Evolutionary conservation across 2,113 vertebrate species (phyloP).

Genomic region (Gobiocypris rarus): DNA sequence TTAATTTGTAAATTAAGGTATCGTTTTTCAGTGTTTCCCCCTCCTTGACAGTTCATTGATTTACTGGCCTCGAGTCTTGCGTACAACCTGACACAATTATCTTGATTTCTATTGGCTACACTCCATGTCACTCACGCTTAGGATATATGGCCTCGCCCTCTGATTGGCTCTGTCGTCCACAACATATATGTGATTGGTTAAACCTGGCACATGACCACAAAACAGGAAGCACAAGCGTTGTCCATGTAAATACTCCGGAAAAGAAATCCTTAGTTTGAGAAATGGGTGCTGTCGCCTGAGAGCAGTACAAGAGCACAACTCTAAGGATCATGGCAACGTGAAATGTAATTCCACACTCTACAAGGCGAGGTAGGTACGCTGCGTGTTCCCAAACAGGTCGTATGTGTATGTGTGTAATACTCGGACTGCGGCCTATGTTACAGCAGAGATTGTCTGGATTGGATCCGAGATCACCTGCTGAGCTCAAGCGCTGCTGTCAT

Average conservation of each 20-base stretch:
- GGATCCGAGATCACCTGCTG: constrained; percentile 42
- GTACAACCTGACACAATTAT: neutral
- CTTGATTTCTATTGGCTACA: neutral
- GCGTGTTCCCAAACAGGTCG: neutral
- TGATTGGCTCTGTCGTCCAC: neutral
- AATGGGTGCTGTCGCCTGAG: constrained; percentile 32
- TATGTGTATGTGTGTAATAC: neutral
- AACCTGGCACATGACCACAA: constrained; percentile 26
- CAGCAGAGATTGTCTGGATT: constrained; percentile 31
- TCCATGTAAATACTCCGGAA: constrained; percentile 52
- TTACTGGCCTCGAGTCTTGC: neutral
- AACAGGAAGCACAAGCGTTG: constrained; percentile 32
- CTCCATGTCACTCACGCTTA: constrained; percentile 24
- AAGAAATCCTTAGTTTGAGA: constrained; percentile 27
- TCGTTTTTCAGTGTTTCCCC: neutral
- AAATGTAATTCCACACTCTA: constrained; percentile 19
- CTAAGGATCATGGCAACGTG: constrained; percentile 20
- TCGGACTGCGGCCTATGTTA: constrained; percentile 17
- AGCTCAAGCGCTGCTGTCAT: constrained; percentile 9
- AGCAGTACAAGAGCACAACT: neutral
- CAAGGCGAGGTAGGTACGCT: constrained; percentile 24
- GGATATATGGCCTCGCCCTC: neutral
- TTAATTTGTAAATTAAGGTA: neutral
- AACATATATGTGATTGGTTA: constrained; percentile 29
- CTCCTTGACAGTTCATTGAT: neutral